Evolutionary conservation across 2,797 vertebrate genomes (phyloP), one percentile per base, ranked within the genome.

Genomic region (Australoheros facetus): DNA sequence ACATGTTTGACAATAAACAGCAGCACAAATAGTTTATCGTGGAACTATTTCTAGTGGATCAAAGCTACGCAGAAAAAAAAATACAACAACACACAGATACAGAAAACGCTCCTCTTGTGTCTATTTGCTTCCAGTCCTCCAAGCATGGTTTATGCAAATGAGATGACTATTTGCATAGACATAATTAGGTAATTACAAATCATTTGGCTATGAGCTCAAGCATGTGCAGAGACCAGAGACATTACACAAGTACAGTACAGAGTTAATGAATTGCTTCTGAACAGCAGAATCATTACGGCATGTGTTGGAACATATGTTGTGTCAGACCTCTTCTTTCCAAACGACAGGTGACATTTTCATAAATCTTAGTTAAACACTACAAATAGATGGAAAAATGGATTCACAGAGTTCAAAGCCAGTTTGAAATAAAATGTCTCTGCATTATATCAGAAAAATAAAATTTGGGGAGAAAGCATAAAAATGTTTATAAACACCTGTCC

Each of bases 151-250:
- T 95, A 96, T 96, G 96, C 93, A 96, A 96, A 96, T 95, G 87
- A 96, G 94, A 91, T 88, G 91, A 91, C 95, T 96, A 96, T 96
- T 96, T 96, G 96, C 96, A 96, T 96, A 96, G 95, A 94, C 93
- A 95, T 97, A 96, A 97, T 97, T 96, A 96, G 95, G 96, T 96
- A 96, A 97, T 97, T 97, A 96, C 95, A 96, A 96, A 96, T 96
- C 95, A 95, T 96, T 96, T 96, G 96, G 95, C 96, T 95, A 94
- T 93, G 95, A 96, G 95, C 94, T 95, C 87, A 90, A 95, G 95
- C 94, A 93, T 96, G 96, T 94, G 95, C 95, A 93, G 90, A 92
- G 94, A 96, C 90, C 93, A 92, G 90, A 89, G 92, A 94, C 82
- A 89, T 93, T 88, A 86, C 94, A 94, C 89, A 86, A 94, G 91